These are phyloP conservation scores for Myotis vivesi DNA, from an alignment of 2,797 vertebrate species.

Conservation along the genomic window DNA sequence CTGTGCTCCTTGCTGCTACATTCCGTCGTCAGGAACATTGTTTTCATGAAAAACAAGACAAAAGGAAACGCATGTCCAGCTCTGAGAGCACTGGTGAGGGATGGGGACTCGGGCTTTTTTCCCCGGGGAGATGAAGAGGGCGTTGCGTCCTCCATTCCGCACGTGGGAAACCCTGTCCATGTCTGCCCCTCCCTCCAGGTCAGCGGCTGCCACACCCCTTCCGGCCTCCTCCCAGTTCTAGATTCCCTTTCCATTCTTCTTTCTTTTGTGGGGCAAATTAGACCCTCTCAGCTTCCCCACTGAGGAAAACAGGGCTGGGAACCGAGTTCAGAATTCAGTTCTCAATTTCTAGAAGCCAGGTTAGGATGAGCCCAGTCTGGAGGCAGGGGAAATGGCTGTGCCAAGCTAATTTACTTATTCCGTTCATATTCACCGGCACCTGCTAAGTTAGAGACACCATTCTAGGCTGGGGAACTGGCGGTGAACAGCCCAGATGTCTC, in stretches of 20 bases:
- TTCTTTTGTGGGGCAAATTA: neutral
- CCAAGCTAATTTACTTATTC: neutral
- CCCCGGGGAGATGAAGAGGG: neutral
- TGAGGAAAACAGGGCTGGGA: neutral
- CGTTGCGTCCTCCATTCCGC: rapidly evolving
- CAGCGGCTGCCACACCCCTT: rapidly evolving
- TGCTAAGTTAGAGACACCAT: neutral
- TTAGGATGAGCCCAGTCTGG: neutral
- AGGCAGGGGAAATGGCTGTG: neutral
- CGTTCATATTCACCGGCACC: neutral
- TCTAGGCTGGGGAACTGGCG: neutral
- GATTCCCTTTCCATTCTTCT: neutral
- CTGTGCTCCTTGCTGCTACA: neutral
- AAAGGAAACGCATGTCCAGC: neutral
- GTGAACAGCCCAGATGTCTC: neutral
- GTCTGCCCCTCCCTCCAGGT: neutral
- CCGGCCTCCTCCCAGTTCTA: neutral
- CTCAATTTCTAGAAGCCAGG: neutral
- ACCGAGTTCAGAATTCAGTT: neutral
- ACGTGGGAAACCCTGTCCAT: neutral
- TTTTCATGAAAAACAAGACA: neutral
- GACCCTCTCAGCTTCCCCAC: neutral
- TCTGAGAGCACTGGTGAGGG: rapidly evolving
- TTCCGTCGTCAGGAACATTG: neutral
- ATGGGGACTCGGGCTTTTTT: rapidly evolving